phyloP scores from a whole-genome alignment of 2,888 invertebrate genomes.

The Brachypalpus laphriformis region DNA sequence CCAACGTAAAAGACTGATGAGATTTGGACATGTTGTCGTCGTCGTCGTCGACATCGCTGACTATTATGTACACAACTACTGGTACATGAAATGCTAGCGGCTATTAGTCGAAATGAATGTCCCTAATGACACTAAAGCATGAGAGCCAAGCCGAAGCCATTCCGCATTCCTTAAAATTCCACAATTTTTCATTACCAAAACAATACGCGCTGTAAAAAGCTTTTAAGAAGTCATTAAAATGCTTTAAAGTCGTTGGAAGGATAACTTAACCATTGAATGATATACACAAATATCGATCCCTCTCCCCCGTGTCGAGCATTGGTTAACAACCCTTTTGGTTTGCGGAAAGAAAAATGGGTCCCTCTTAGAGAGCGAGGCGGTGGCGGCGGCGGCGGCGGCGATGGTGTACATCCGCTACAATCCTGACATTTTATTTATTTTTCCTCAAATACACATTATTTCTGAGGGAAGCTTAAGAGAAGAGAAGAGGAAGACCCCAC shows the following conservation, averaged over 20 bases:
- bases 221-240: slow-evolving; percentile 55
- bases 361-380: neutral
- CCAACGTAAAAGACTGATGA: neutral
- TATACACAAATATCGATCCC: slow-evolving; percentile 9
- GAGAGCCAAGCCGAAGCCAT: neutral
- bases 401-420: slow-evolving; percentile 34
- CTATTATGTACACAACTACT: neutral
- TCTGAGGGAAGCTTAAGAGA: slow-evolving; percentile 19
- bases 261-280: slow-evolving; percentile 15
- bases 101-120: neutral
- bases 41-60: neutral
- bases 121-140: neutral
- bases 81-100: neutral
- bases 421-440: slow-evolving; percentile 41
- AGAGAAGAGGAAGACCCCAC: slow-evolving; percentile 33
- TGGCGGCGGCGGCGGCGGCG: neutral
- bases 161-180: neutral
- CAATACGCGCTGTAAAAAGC: slow-evolving; percentile 13
- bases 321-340: slow-evolving; percentile 6
- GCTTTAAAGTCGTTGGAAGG: slow-evolving; percentile 40
- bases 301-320: no score
- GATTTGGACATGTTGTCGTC: neutral
- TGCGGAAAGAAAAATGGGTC: neutral
- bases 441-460: slow-evolving; percentile 44
- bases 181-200: slow-evolving; percentile 18